Percentiles rank a stretch among this genome's conserved stretches.
These are phyloP conservation scores for Pituophis catenifer DNA, from an alignment of 2,113 vertebrate species.

Conservation along the genomic window DNA sequence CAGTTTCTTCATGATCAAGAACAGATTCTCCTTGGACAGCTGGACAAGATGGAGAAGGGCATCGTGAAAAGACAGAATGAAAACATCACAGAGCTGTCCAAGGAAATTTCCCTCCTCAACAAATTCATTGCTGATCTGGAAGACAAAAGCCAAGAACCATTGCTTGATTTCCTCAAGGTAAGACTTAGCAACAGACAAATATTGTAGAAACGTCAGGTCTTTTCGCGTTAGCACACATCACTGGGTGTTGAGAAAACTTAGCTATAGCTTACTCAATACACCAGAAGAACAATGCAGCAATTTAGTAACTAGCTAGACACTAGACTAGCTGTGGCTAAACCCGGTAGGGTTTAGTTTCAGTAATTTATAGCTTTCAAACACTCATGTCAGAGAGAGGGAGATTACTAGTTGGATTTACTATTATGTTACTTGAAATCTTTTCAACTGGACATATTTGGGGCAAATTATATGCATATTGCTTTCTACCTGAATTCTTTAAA, in stretches of 20 bases:
- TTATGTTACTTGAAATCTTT: background rate
- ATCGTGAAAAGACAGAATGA: slow-evolving; percentile 67
- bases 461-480: background rate
- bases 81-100: slow-evolving; percentile 67
- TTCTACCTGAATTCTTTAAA: background rate
- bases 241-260: background rate
- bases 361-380: background rate
- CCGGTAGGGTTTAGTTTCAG: background rate
- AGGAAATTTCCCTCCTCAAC: slow-evolving; percentile 68
- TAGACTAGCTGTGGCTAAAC: background rate
- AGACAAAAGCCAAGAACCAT: slow-evolving; percentile 68
- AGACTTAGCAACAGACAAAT: accelerated
- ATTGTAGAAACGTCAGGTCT: accelerated
- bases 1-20: slow-evolving; percentile 73
- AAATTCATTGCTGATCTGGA: slow-evolving; percentile 69
- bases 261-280: background rate
- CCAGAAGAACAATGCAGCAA: background rate
- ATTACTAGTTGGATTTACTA: background rate
- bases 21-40: slow-evolving; percentile 62
- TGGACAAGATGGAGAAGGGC: slow-evolving; percentile 69
- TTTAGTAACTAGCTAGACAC: background rate
- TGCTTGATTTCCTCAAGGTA: slow-evolving; percentile 72
- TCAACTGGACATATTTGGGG: background rate
- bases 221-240: accelerated
- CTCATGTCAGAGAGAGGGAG: background rate